Evolutionary conservation across 2,113 vertebrate genomes (phyloP).

Genomic region (Daboia siamensis): DNA sequence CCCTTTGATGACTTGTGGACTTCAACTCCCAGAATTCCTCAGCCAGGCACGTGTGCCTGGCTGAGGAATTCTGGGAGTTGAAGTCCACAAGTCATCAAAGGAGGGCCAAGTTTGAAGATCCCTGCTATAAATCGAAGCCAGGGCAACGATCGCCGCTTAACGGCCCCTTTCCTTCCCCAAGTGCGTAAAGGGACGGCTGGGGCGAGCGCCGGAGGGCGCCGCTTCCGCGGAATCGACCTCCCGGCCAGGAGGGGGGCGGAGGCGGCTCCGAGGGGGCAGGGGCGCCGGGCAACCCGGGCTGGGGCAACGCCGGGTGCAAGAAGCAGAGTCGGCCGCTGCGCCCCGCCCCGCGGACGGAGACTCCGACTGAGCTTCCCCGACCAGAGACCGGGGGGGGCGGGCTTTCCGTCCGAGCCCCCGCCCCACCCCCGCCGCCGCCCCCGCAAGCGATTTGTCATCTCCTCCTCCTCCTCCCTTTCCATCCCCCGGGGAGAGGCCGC

Average conservation of each 20-base stretch:
- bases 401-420: not conserved
- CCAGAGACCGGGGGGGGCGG: not conserved
- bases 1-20: no score
- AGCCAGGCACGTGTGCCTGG: no score
- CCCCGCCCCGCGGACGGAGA: not conserved
- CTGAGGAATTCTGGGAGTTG: no score
- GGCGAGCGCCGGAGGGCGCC: not conserved
- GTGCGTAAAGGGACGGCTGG: not conserved
- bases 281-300: no score
- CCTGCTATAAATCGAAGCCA: not conserved
- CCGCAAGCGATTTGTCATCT: not conserved
- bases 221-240: not conserved
- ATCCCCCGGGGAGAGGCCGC: not conserved
- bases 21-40: no score
- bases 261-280: not conserved
- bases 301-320: not conserved
- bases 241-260: not conserved
- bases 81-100: no score
- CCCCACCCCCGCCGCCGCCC: no score
- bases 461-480: not conserved
- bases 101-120: no score
- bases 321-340: not conserved
- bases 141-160: fast-evolving
- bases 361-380: not conserved
- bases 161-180: not conserved